Base-by-base conservation (phyloP, 1,140 invertebrate species). In the Phenacoccus solenopsis region DNA sequence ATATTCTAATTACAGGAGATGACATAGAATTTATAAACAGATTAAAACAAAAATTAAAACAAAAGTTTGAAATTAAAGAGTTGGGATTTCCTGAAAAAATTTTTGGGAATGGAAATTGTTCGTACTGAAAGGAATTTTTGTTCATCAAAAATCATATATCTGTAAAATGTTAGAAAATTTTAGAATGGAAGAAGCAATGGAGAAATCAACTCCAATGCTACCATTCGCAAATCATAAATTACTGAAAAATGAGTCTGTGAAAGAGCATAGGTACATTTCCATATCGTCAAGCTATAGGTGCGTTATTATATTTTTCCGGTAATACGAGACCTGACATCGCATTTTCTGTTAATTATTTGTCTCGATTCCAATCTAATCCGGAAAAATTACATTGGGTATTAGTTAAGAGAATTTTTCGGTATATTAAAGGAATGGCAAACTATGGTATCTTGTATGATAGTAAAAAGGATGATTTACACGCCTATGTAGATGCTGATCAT, bases 311-410 rank as follows among this genome's bases (percentile, higher is more conserved):
- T 72, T 38, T 78, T 4, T 70, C 76, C 24, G 67, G 73, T 22
- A 70, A 70, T 10, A 76, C 78, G 0, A 67, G 78, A 25, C 78
- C 77, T 27, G 79, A 80, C 70, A 74, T 80, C 9, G 68, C 74
- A 0, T 80, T 73, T 71, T 73, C 77, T 16, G 76, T 81, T 0
- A 74, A 69, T 25, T 67, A 71, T 22, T 57, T 76, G 3, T 72
- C 71, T 25, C 69, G 75, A 68, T 68, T 56, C 22, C 13, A 71
- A 1, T 61, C 71, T 25, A 71, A 72, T 28, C 67, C 68, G 25
- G 22, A n/a, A 27, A 10, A 12, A 21, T 24, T 49, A 1, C 64
- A 71, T 28, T 27, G 35, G 71, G 25, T 3, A 1, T 10, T 24
- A 28, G 74, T 73, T 1, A 77, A 78, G 68, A 64, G 73, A 20